Evolutionary conservation across 35 echinoderm and acorn worm species (phyloP).

Genomic region (Apostichopus japonicus): DNA sequence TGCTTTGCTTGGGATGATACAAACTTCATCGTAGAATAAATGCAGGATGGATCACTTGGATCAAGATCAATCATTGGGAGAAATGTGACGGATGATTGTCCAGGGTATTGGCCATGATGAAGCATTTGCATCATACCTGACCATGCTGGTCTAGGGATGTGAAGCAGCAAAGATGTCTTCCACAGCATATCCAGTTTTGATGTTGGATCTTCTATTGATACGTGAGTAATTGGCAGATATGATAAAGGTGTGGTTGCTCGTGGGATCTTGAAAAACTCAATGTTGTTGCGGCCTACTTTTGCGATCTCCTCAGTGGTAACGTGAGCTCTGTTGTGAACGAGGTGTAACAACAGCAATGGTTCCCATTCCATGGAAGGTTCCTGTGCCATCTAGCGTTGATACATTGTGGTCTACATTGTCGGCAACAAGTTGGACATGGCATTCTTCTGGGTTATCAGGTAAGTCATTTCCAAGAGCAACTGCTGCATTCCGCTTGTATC

Average conservation of each 20-base stretch:
- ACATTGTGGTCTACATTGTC: conserved; percentile 86
- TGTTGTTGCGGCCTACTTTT: conserved; percentile 38
- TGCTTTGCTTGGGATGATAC: too few relatives aligned
- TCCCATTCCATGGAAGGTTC: conserved; percentile 84
- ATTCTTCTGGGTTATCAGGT: not conserved
- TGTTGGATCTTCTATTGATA: too few relatives aligned
- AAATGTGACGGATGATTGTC: too few relatives aligned
- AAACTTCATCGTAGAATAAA: too few relatives aligned
- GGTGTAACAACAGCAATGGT: conserved; percentile 48
- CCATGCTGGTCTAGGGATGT: too few relatives aligned
- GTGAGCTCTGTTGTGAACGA: not conserved
- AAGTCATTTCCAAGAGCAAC: not conserved
- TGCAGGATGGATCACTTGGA: too few relatives aligned
- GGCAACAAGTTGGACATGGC: conserved; percentile 59
- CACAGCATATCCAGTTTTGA: too few relatives aligned
- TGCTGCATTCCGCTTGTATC: not conserved
- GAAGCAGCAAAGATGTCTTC: too few relatives aligned
- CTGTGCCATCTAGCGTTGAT: conserved; percentile 58
- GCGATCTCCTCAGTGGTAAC: conserved; percentile 55
- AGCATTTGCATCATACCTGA: too few relatives aligned
- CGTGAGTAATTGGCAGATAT: conserved; percentile 53
- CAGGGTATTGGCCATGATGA: too few relatives aligned
- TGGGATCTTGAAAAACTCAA: conserved; percentile 45
- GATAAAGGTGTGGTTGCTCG: not conserved
- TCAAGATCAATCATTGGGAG: too few relatives aligned